Conservation (phyloP, 2,797 vertebrate genomes). For the Poecilia wingei region DNA sequence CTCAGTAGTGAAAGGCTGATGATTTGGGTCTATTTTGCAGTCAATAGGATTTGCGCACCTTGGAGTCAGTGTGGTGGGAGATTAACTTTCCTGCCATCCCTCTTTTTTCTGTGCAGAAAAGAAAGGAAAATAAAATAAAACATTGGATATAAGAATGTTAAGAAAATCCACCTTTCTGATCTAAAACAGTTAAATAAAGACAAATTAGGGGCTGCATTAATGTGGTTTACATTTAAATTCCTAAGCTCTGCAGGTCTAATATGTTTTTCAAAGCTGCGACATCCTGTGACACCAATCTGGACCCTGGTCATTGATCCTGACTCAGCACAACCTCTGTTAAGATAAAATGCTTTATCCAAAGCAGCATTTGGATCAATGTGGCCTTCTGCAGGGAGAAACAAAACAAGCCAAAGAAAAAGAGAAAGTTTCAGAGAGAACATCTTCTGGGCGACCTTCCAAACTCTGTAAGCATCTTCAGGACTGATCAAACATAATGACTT, state of each 20-base stretch:
- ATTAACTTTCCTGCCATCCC: neutral
- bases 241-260: neutral
- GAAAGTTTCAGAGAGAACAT: constrained; percentile 9
- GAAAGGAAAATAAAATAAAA: neutral
- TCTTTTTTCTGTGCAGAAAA: no score
- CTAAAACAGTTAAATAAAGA: neutral
- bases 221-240: neutral
- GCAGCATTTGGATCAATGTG: neutral
- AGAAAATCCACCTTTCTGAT: neutral
- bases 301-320: constrained; percentile 6
- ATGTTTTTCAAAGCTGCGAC: constrained; percentile 7
- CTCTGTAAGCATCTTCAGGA: neutral
- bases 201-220: neutral
- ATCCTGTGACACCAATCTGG: constrained; percentile 6
- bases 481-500: constrained; percentile 2
- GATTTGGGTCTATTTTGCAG: neutral
- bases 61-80: neutral
- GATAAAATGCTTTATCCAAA: constrained; percentile 1
- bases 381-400: constrained; percentile 8
- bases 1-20: no score
- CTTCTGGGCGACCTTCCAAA: constrained; percentile 15
- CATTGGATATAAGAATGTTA: neutral
- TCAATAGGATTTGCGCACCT: neutral
- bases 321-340: constrained; percentile 22
- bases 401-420: neutral